These are phyloP conservation scores for Oxyruncus cristatus DNA, from an alignment of 2,113 vertebrate genomes.

Conservation along the genomic window DNA sequence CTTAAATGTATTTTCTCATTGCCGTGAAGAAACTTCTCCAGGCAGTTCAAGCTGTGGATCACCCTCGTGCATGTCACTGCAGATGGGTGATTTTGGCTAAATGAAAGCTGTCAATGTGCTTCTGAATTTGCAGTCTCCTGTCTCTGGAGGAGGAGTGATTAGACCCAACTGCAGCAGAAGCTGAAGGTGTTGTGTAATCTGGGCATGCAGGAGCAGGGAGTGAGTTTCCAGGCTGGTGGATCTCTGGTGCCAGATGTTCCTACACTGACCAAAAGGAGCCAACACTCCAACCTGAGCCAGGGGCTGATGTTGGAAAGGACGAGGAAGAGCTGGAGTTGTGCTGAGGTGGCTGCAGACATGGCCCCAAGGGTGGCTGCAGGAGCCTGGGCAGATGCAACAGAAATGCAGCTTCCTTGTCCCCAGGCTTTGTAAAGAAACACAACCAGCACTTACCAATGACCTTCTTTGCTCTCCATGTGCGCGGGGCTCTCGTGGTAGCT, in stretches of 20 bases:
- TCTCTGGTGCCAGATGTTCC: background rate
- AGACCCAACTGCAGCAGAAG: background rate
- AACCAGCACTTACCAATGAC: background rate
- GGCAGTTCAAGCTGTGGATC: background rate
- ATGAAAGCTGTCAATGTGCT: background rate
- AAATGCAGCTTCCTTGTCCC: background rate
- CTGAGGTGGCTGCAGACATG: background rate
- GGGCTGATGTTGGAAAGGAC: background rate
- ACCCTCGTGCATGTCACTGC: accelerated
- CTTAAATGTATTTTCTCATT: background rate
- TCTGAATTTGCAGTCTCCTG: background rate
- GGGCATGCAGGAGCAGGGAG: background rate
- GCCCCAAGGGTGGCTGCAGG: background rate
- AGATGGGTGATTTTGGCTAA: background rate
- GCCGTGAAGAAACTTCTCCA: background rate
- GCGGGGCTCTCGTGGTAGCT: background rate
- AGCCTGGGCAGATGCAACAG: background rate
- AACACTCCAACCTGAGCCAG: background rate
- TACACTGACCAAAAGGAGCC: background rate
- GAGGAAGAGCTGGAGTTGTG: background rate
- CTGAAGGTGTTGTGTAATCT: background rate
- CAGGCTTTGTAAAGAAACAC: background rate
- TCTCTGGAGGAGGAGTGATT: background rate
- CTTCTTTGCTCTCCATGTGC: background rate
- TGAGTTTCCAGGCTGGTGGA: background rate